Evolutionary conservation across 2,113 vertebrate genomes (phyloP).

Genomic region (Mormoops blainvillei): DNA sequence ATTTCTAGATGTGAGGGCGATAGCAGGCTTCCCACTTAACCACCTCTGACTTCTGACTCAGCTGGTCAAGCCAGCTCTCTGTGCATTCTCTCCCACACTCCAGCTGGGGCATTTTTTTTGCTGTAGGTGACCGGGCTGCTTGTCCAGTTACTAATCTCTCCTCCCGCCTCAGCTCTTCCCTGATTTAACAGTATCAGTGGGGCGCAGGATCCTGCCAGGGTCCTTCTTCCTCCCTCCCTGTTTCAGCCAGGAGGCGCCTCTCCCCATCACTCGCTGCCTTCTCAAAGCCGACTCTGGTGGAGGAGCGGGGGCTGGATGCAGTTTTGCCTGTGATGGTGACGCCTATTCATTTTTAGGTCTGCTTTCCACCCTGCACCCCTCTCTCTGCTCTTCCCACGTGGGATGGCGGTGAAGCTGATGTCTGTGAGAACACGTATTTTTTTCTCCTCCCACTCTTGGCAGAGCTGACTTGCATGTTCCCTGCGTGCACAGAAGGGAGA

Average conservation of each 20-base stretch:
- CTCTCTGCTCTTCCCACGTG: not conserved
- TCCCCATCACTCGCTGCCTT: not conserved
- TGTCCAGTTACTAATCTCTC: not conserved
- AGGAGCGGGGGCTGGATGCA: not conserved
- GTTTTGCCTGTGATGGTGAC: not conserved
- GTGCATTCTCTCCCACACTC: not conserved
- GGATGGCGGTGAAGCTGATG: not conserved
- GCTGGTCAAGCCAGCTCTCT: not conserved
- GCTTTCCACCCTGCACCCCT: not conserved
- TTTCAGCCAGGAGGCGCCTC: not conserved
- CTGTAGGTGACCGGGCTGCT: not conserved
- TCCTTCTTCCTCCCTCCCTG: not conserved
- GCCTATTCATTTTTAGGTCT: not conserved
- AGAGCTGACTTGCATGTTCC: not conserved
- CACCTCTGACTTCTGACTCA: not conserved
- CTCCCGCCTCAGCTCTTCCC: not conserved
- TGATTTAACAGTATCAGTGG: not conserved
- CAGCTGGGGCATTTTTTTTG: not conserved
- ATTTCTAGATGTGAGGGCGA: not conserved
- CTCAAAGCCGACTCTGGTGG: not conserved
- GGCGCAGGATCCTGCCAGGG: not conserved
- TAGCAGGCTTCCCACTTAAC: not conserved
- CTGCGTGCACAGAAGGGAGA: not conserved
- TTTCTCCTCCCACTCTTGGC: not conserved
- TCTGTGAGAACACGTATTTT: not conserved